phyloP scores from a whole-genome alignment of 2,113 vertebrate genomes.

The Chlorocebus sabaeus region DNA sequence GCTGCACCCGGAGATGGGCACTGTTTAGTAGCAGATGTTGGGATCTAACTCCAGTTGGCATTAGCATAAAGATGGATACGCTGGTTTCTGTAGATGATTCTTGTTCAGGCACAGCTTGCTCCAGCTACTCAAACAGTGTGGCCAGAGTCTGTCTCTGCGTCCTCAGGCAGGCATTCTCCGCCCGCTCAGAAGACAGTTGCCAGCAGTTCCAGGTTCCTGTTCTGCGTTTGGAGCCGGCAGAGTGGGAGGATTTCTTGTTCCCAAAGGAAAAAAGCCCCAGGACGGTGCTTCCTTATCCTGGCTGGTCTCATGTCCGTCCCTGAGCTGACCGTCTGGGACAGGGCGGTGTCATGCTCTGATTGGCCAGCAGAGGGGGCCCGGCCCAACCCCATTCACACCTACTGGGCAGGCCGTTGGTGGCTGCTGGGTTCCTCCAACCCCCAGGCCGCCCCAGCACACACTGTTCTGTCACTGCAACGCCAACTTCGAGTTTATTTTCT shows the following conservation, averaged over 20 bases:
- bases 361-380: neutral
- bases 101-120: neutral
- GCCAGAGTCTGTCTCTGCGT: neutral
- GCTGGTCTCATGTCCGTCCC: fast-evolving
- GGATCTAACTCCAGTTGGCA: fast-evolving
- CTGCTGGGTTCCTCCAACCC: fast-evolving
- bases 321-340: neutral
- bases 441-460: fast-evolving
- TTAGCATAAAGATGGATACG: fast-evolving
- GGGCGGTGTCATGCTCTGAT: neutral
- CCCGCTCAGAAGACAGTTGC: fast-evolving
- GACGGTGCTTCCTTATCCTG: neutral
- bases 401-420: fast-evolving
- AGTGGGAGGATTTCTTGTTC: neutral
- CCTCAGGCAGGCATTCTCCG: fast-evolving
- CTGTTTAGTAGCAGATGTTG: neutral
- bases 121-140: fast-evolving
- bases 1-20: fast-evolving
- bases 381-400: neutral
- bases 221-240: fast-evolving
- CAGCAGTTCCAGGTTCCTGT: neutral
- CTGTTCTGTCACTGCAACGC: fast-evolving
- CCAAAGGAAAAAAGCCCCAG: neutral
- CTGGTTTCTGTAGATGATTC: fast-evolving
- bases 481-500: neutral